Base-by-base conservation (phyloP, 2,888 invertebrate genomes). In the Cheilosia pagana region DNA sequence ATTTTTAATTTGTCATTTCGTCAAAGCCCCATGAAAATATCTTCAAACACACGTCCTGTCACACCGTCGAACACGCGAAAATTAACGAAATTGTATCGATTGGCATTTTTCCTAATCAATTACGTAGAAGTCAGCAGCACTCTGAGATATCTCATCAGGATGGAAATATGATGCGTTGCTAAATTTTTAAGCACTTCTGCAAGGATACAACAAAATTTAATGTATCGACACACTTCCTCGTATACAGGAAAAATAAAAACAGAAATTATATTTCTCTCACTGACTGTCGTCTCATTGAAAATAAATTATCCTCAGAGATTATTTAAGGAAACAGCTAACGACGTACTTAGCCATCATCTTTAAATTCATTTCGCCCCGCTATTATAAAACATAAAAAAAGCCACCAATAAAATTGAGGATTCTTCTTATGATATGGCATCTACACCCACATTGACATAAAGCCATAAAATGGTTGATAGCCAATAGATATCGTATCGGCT, bases 391-490 rank as follows among this genome's bases (percentile, higher is more conserved):
- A 6, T 7, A 8, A 14, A 48, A 35, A 8, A 23, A 23, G 43
- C 16, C 19, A 19, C 35, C 35, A 65, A 72, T 79, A 72, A 79
- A 63, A 50, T 31, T 41, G n/a, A 31, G 31, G 31, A 62, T 77
- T 57, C 62, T 52, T 57, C 60, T 71, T 50, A 70, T 63, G n/a
- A n/a, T 63, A 70, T 25, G 53, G 52, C 57, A 52, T 63, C 52
- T 14, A 21, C 50, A 59, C 39, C 25, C 39, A 21, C 39, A 67
- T 52, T 68, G 60, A 45, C 19, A 67, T 28, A 60, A 55, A 21
- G 21, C 45, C 65, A 67, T 79, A 60, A 79, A 79, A 79, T 53
- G 35, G 35, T 60, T 74, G 72, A 78, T 65, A 63, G 72, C 25
- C 63, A 72, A 65, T n/a, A n/a, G n/a, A n/a, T 72, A 52, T 52